A percentile compares a stretch with the other conserved stretches of the same genome.
These are phyloP conservation scores for Mesorhabditis belari DNA, from an alignment of 2,888 invertebrate genomes.

Conservation along the genomic window DNA sequence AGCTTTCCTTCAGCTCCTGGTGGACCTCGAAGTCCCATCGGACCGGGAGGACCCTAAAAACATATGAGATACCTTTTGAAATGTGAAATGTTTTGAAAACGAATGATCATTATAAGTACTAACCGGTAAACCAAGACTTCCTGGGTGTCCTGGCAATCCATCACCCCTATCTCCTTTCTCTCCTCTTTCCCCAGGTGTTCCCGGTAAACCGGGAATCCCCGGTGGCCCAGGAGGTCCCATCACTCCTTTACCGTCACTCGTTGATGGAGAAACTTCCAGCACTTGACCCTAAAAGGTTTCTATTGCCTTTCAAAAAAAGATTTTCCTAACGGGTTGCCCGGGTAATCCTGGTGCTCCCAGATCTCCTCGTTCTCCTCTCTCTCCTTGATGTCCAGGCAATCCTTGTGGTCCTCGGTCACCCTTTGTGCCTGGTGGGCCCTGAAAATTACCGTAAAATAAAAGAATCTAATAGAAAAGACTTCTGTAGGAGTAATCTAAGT, in stretches of 20 bases:
- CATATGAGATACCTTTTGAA: neutral
- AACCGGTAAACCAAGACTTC: slow-evolving; percentile 41
- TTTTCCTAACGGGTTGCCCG: slow-evolving; percentile 31
- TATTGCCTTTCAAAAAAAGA: neutral
- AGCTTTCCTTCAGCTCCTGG: slow-evolving; percentile 33
- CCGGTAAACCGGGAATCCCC: slow-evolving; percentile 8
- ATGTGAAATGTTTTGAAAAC: no score
- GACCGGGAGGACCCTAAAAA: slow-evolving; percentile 43
- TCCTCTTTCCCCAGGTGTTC: slow-evolving; percentile 27
- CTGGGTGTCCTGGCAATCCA: slow-evolving; percentile 38
- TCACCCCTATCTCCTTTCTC: slow-evolving; percentile 19
- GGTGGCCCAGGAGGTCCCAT: neutral
- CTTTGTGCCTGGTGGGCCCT: neutral
- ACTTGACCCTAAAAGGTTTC: slow-evolving; percentile 9
- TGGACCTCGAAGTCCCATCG: slow-evolving; percentile 40
- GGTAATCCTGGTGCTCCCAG: slow-evolving; percentile 48
- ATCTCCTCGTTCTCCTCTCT: slow-evolving; percentile 47
- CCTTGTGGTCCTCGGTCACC: slow-evolving; percentile 42
- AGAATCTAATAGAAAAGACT: no score
- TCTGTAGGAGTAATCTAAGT: no score
- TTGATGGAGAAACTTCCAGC: neutral
- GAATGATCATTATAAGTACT: no score
- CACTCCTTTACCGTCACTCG: neutral
- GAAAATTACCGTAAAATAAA: no score
- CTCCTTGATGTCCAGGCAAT: slow-evolving; percentile 45